A percentile compares a stretch with the other conserved stretches of the same genome.
phyloP scores from a whole-genome alignment of 2,113 vertebrate genomes.

The Ranitomeya imitator region DNA sequence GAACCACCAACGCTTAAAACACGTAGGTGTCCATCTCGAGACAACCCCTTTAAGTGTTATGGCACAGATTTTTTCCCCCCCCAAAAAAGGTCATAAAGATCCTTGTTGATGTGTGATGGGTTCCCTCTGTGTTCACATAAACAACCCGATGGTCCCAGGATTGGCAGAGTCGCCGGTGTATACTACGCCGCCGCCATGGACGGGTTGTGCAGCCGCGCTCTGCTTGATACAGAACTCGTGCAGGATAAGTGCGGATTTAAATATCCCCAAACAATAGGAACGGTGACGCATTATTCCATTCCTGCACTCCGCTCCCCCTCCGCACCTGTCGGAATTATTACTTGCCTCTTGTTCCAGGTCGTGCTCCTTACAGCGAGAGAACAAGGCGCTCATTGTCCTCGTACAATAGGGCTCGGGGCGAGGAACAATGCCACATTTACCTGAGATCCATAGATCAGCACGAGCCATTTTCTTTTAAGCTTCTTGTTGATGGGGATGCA shows the following conservation, averaged over 20 bases:
- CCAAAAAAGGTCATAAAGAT: too few species aligned
- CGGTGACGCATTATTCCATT: slow-evolving; percentile 12
- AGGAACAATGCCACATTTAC: slow-evolving; percentile 35
- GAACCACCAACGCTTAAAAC: too few species aligned
- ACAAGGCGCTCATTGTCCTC: slow-evolving; percentile 40
- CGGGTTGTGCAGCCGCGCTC: background rate
- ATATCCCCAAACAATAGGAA: slow-evolving; percentile 10
- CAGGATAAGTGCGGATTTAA: background rate
- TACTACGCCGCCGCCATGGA: too few species aligned
- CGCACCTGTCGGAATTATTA: slow-evolving; percentile 8
- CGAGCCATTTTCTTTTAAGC: background rate
- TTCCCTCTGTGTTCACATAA: too few species aligned
- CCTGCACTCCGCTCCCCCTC: slow-evolving; percentile 17
- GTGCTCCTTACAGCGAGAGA: slow-evolving; percentile 17
- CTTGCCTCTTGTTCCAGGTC: slow-evolving; percentile 28
- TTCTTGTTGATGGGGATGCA: background rate
- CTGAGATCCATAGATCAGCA: background rate
- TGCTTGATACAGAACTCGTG: background rate
- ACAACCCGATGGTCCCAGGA: too few species aligned
- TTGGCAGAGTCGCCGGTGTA: too few species aligned
- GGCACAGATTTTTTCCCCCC: too few species aligned
- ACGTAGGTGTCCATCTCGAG: too few species aligned
- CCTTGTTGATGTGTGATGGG: too few species aligned
- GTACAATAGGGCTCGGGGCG: slow-evolving; percentile 17
- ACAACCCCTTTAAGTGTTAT: too few species aligned